These are phyloP conservation scores for Rhingia rostrata DNA, from an alignment of 2,888 invertebrate species.

Conservation along the genomic window DNA sequence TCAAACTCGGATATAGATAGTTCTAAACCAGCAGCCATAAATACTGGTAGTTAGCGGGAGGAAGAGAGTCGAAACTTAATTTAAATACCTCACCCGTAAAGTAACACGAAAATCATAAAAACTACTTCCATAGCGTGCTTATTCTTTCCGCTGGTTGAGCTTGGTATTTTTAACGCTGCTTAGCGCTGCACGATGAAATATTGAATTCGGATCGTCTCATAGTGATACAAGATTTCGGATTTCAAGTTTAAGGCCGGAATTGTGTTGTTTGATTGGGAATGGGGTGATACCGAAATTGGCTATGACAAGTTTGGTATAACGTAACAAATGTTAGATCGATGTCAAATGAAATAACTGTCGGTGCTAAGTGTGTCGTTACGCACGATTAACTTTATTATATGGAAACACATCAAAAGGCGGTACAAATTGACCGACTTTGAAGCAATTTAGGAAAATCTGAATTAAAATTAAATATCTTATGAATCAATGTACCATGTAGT, in stretches of 20 bases:
- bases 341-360: neutral
- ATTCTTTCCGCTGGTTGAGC: slow-evolving; percentile 36
- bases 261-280: too few relatives aligned
- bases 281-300: too few relatives aligned
- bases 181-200: slow-evolving; percentile 8
- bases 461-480: too few relatives aligned
- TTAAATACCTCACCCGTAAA: slow-evolving; percentile 55
- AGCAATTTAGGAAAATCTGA: too few relatives aligned
- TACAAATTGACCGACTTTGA: too few relatives aligned
- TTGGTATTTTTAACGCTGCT: neutral
- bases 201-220: slow-evolving; percentile 3
- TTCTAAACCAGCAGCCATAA: slow-evolving; percentile 22
- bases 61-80: slow-evolving; percentile 40
- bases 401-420: too few relatives aligned
- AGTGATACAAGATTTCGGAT: neutral
- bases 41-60: slow-evolving; percentile 6
- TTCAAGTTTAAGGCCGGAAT: too few relatives aligned
- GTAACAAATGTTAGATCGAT: too few relatives aligned
- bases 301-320: too few relatives aligned
- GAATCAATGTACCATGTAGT: too few relatives aligned
- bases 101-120: neutral
- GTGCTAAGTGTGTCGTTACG: too few relatives aligned
- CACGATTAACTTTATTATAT: too few relatives aligned
- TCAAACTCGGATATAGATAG: slow-evolving; percentile 7
- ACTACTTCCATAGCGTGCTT: slow-evolving; percentile 34